These are phyloP conservation scores for Drosophila flavopinicola DNA, from an alignment of 2,888 invertebrate genomes.

Conservation along the genomic window DNA sequence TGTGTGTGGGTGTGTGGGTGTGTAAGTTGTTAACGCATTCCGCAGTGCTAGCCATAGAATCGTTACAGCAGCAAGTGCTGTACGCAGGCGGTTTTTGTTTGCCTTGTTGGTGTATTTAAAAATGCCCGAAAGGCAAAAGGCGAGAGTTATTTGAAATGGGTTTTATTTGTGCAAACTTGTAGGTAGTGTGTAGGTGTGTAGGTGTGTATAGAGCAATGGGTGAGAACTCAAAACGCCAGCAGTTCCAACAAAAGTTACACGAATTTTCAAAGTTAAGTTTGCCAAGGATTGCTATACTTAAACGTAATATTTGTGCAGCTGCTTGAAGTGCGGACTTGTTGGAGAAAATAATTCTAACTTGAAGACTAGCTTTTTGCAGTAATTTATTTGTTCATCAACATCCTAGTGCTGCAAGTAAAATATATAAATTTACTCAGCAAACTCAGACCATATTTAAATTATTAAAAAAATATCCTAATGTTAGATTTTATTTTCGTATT, in stretches of 20 bases:
- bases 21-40: constrained; percentile 32
- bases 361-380: too few relatives aligned
- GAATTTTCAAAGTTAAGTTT: constrained; percentile 33
- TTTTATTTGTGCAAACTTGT: constrained; percentile 30
- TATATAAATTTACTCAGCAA: too few relatives aligned
- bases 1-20: background rate
- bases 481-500: background rate
- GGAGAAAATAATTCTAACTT: too few relatives aligned
- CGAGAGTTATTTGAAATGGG: constrained; percentile 48
- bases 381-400: too few relatives aligned
- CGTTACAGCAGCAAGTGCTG: constrained; percentile 24
- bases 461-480: too few relatives aligned
- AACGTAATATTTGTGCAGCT: background rate
- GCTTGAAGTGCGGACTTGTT: constrained; percentile 8
- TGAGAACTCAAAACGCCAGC: too few relatives aligned
- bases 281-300: constrained; percentile 4
- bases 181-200: too few relatives aligned
- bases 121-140: constrained; percentile 64
- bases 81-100: constrained; percentile 33
- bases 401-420: too few relatives aligned
- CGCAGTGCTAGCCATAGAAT: constrained; percentile 4
- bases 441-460: too few relatives aligned
- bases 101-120: constrained; percentile 51
- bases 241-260: constrained; percentile 9
- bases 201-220: background rate